Base-by-base conservation (phyloP, 1,140 invertebrate genomes). In the Lordiphosa mommai region DNA sequence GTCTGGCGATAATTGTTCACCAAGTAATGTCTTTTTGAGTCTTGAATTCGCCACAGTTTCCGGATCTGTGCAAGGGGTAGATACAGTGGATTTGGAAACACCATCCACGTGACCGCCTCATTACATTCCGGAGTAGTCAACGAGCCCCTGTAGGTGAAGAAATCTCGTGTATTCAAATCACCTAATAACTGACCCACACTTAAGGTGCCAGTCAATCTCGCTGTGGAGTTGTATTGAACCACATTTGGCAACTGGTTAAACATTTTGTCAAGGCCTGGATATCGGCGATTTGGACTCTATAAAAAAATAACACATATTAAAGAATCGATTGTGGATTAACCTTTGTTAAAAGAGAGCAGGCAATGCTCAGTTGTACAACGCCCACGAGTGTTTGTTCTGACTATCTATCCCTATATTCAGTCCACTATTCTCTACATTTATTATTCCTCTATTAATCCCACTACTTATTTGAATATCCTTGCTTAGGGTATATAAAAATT, bases 21-120 rank as follows among this genome's bases (percentile, higher is more conserved):
- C 1, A 85, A 40, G 6, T 32, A 23, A 33, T 73, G 52, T 0
- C 61, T 70, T 16, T 67, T 48, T 0, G 51, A 30, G 32, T 79
- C 70, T 1, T 49, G 27, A 2, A 85, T 4, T 6, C 36, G 27
- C 79, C 79, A 85, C 0, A 85, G 46, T 5, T 50, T 69, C 5
- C 49, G 23, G 3, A 96, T 94, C 90, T 96, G 94, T 52, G 91
- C 91, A n/a, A 92, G 90, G 1, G 95, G 94, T 43, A 97, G 92
- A 30, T 93, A 91, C 2, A 97, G 90, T 4, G 94, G 92, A n/a
- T 94, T 91, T 0, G 94, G 92, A 87, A 97, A 96, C 3, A 98
- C 92, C 37, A 96, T 94, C 97, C 97, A 99, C 7, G 93, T 95
- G 23, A 98, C 96, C 34, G 92, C 93, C 90, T 99, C 96, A 29